Percentiles rank a stretch among this genome's conserved stretches.
Conservation (phyloP, 2,113 vertebrate genomes). For the Amblyopsis rosae region DNA sequence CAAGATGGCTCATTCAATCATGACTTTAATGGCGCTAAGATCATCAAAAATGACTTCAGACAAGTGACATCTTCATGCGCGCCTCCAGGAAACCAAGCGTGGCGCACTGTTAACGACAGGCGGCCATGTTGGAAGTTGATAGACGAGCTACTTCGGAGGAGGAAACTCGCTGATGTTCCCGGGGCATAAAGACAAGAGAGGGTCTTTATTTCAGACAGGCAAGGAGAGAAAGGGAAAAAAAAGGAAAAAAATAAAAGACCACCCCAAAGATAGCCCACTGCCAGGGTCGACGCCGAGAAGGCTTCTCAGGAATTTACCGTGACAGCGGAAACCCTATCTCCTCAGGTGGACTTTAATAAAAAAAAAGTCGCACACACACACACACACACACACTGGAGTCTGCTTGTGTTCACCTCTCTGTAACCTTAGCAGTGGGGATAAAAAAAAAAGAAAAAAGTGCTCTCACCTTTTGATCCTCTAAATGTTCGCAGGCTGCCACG, state of each 20-base stretch:
- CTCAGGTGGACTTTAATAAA: slow-evolving; percentile 65
- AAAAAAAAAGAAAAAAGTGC: slow-evolving; percentile 41
- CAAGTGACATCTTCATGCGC: background rate
- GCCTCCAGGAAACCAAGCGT: background rate
- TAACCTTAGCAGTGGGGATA: slow-evolving; percentile 58
- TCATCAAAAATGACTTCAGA: background rate
- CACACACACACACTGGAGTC: slow-evolving; percentile 56
- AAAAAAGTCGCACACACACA: slow-evolving; percentile 36
- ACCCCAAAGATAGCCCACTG: slow-evolving; percentile 59
- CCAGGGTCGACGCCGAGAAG: slow-evolving; percentile 56
- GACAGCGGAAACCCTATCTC: slow-evolving; percentile 68
- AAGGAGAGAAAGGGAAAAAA: slow-evolving; percentile 38
- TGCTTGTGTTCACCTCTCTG: slow-evolving; percentile 51
- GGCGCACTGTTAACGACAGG: slow-evolving; percentile 11
- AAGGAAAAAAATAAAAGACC: slow-evolving; percentile 63
- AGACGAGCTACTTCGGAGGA: slow-evolving; percentile 40
- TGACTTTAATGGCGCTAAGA: background rate
- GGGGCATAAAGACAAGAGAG: slow-evolving; percentile 58
- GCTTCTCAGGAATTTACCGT: slow-evolving; percentile 68
- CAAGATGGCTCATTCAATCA: background rate
- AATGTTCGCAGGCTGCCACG: slow-evolving; percentile 41
- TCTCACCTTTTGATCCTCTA: slow-evolving; percentile 59
- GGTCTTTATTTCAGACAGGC: slow-evolving; percentile 67
- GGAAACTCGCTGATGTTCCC: slow-evolving; percentile 49
- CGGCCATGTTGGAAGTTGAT: slow-evolving; percentile 27